Percentiles rank a stretch among this genome's conserved stretches.
Evolutionary conservation across 2,113 vertebrate genomes (phyloP).

Genomic region (Andinoacara biseriatus): DNA sequence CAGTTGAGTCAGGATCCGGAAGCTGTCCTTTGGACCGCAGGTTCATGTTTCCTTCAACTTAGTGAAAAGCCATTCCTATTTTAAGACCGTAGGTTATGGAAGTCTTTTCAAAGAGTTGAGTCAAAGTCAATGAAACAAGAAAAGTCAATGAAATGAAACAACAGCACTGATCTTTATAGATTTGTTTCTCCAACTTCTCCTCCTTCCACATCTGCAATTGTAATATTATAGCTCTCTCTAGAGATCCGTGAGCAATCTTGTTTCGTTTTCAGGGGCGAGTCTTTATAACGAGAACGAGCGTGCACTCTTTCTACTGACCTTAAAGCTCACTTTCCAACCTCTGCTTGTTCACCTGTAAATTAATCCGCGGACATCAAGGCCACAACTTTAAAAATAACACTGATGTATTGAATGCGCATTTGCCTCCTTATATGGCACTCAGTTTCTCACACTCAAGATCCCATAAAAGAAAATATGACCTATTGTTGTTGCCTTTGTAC

Average conservation of each 20-base stretch:
- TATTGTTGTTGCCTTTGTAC: slow-evolving; percentile 52
- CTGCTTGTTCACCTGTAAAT: slow-evolving; percentile 70
- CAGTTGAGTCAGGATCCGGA: slow-evolving; percentile 21
- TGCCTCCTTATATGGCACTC: slow-evolving; percentile 27
- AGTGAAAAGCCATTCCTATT: slow-evolving; percentile 23
- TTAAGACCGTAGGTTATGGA: slow-evolving; percentile 12
- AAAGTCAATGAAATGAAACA: slow-evolving; percentile 57
- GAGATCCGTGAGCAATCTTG: slow-evolving; percentile 50
- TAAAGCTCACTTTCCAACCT: slow-evolving; percentile 70
- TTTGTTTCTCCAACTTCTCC: slow-evolving; percentile 35
- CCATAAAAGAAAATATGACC: slow-evolving; percentile 40
- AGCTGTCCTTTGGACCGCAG: slow-evolving; percentile 32
- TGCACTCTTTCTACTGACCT: slow-evolving; percentile 61
- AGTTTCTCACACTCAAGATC: slow-evolving; percentile 30
- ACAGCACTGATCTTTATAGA: slow-evolving; percentile 54
- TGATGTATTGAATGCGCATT: slow-evolving; percentile 52
- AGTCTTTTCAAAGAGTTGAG: slow-evolving; percentile 27
- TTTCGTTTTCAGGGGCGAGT: slow-evolving; percentile 37
- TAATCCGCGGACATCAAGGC: slow-evolving; percentile 51
- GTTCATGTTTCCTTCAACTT: slow-evolving; percentile 47
- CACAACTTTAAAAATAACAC: slow-evolving; percentile 70
- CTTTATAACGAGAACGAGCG: slow-evolving; percentile 38
- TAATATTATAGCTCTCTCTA: slow-evolving; percentile 51
- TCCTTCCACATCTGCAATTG: slow-evolving; percentile 49
- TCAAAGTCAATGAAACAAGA: slow-evolving; percentile 55